Evolutionary conservation across 92 coral and sea anemone species (phyloP).

Genomic region (Zoanthus gigantus): DNA sequence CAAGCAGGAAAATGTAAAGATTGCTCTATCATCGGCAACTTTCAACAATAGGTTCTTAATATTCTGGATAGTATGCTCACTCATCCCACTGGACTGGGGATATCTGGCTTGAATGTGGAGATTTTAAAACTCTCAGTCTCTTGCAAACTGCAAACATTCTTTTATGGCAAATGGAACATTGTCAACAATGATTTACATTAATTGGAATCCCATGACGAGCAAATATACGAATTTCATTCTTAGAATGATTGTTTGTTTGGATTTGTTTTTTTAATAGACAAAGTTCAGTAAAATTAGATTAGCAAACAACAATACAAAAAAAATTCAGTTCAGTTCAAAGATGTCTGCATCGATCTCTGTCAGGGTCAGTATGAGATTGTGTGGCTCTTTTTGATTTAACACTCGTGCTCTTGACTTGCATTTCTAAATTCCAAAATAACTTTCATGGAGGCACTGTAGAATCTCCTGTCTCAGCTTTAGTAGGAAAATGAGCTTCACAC

Average conservation of each 20-base stretch:
- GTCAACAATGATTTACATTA: conserved; percentile 36
- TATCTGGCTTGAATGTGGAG: conserved; percentile 42
- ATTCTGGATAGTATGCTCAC: conserved; percentile 47
- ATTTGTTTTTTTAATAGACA: conserved; percentile 38
- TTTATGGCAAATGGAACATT: conserved; percentile 49
- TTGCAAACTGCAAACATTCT: conserved; percentile 34
- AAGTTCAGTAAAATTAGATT: conserved; percentile 49
- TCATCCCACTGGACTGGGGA: conserved; percentile 51
- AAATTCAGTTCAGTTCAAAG: conserved; percentile 32
- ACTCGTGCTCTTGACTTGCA: background rate
- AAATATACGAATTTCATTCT: conserved; percentile 44
- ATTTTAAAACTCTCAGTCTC: conserved; percentile 36
- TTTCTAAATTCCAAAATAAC: conserved; percentile 72
- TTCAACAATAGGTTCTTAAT: conserved; percentile 41
- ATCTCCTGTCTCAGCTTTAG: background rate
- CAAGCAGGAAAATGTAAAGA: conserved; percentile 45
- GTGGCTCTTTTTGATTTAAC: conserved; percentile 49
- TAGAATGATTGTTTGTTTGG: conserved; percentile 38
- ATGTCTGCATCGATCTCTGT: conserved; percentile 43
- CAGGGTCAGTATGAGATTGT: conserved; percentile 41
- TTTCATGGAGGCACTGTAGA: conserved; percentile 56
- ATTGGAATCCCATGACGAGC: conserved; percentile 59
- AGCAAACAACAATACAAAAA: conserved; percentile 34
- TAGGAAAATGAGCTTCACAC: conserved; percentile 63
- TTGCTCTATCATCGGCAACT: conserved; percentile 33